Conservation (phyloP, 2,113 vertebrate genomes). For the Poeciliopsis retropinna region DNA sequence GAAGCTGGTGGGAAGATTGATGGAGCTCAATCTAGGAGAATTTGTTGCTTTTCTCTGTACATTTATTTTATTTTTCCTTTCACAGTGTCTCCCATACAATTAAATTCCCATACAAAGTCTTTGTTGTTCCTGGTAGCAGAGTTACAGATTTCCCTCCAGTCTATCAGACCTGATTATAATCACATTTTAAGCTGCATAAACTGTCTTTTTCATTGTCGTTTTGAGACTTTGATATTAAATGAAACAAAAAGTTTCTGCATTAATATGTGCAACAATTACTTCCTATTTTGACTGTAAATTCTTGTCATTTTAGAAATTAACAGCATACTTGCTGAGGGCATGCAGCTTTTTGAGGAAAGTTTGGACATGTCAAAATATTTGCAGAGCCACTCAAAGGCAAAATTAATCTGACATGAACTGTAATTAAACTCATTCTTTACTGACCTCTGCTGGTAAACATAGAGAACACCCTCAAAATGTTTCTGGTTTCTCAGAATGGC, state of each 20-base stretch:
- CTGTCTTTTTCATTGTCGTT: not conserved
- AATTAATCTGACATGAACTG: constrained; percentile 8
- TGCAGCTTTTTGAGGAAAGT: not conserved
- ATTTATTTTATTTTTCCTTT: not conserved
- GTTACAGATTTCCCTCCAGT: not conserved
- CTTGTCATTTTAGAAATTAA: not conserved
- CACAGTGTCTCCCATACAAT: not conserved
- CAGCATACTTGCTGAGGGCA: not conserved
- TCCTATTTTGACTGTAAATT: not conserved
- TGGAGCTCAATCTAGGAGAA: no score
- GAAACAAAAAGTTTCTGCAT: not conserved
- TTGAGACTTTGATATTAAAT: not conserved
- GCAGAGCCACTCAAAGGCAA: not conserved
- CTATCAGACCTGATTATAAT: not conserved
- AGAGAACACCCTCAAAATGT: not conserved
- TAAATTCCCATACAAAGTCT: not conserved
- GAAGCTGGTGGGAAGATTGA: no score
- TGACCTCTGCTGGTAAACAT: constrained; percentile 33
- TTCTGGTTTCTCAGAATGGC: no score
- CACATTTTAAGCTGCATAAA: not conserved
- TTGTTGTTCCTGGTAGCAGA: not conserved
- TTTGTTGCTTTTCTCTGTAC: not conserved
- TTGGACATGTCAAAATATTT: not conserved
- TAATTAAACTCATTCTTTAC: not conserved
- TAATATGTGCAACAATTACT: not conserved